A percentile compares a stretch with the other conserved stretches of the same genome.
Conservation (phyloP, 2,888 invertebrate species). For the Caenorhabditis sp. region DNA sequence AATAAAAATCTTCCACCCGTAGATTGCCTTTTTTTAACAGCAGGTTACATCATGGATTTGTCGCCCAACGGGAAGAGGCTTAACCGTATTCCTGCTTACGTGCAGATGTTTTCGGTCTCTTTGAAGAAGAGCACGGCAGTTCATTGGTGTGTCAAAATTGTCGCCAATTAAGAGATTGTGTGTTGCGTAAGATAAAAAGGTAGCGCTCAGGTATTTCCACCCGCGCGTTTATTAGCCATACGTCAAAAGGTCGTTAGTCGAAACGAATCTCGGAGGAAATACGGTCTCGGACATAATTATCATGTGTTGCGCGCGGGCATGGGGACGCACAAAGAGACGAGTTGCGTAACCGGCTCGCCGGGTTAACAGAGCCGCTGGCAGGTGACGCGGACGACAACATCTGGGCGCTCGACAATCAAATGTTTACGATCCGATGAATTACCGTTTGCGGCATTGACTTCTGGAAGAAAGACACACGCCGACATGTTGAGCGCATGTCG, state of each 20-base stretch:
- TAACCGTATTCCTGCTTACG: constrained; percentile 20
- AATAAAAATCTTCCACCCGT: no score
- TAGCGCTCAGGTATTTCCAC: constrained; percentile 43
- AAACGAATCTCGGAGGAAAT: constrained; percentile 46
- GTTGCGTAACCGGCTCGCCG: constrained; percentile 53
- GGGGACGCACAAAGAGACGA: constrained; percentile 32
- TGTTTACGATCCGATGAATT: constrained; percentile 63
- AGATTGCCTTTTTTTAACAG: no score
- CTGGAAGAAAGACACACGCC: constrained; percentile 8
- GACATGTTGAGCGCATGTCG: constrained; percentile 24
- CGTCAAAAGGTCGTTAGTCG: constrained; percentile 59
- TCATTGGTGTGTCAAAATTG: constrained; percentile 32
- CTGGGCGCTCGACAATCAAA: constrained; percentile 60
- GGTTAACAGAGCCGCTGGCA: constrained; percentile 40
- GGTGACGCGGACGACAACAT: constrained; percentile 56
- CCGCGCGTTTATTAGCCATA: constrained; percentile 48
- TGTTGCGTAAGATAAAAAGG: constrained; percentile 44
- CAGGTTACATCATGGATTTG: not conserved
- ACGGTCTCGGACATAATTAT: constrained; percentile 50
- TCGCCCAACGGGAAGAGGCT: constrained; percentile 46
- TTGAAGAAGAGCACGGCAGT: constrained; percentile 14
- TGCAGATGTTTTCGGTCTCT: constrained; percentile 51
- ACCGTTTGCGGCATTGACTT: constrained; percentile 34
- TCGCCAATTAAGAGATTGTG: constrained; percentile 60
- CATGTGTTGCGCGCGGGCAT: constrained; percentile 46